Evolutionary conservation across 2,888 invertebrate species (phyloP), one percentile per base, ranked within the genome.

Genomic region (Pandemis corylana): DNA sequence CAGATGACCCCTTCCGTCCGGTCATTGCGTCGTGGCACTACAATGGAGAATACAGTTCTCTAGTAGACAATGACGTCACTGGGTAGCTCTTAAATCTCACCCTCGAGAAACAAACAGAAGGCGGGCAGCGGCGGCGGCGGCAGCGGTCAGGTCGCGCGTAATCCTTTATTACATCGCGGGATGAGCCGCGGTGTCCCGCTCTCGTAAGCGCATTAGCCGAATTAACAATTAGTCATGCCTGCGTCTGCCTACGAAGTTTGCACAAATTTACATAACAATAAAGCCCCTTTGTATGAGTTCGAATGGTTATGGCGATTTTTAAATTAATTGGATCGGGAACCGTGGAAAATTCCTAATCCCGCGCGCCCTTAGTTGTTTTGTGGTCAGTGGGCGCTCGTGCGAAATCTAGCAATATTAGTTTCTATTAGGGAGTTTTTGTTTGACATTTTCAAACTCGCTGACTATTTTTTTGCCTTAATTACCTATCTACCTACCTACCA

Each of bases 141-240:
- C 75, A 20, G 80, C 80, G 79, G 80, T 80, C 78, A 80, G 79
- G 81, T 78, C 79, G 78, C 81, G 81, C 80, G 78, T 85, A 85
- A 87, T 87, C 86, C 84, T 82, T 83, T 83, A 87, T 85, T 85
- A 87, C 86, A 82, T 81, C 82, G 84, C 82, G 84, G 84, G 84
- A 84, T 81, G 82, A 81, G 82, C 79, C 80, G 82, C 81, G 83
- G 85, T 84, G 84, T 86, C 84, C 87, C 87, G 82, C 87, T 85
- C 82, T 85, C 82, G 86, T 93, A 92, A 93, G 92, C 90, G 91
- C 91, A 93, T 94, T 93, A 93, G 83, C 86, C 89, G 92, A 93
- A 94, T 94, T 93, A 94, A 93, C 93, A 94, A 94, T 94, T 94
- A 94, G 94, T 91, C 94, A 93, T 90, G 93, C 91, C 93, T 88